Evolutionary conservation across 1,140 invertebrate genomes (phyloP), one percentile per base, ranked within the genome.

Genomic region (Hesperophylax magnus): DNA sequence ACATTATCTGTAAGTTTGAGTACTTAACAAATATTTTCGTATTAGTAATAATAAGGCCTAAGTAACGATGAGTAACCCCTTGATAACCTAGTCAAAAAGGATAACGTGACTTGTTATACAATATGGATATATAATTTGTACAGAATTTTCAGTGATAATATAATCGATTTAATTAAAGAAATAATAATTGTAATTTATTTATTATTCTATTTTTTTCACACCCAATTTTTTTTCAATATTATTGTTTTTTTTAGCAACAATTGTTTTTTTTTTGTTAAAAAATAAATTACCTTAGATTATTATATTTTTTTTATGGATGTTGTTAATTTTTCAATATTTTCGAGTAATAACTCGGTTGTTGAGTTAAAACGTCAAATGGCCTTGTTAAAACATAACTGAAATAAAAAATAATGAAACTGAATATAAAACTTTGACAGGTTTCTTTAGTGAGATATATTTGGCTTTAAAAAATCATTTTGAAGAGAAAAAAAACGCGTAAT

Each of bases 91-190:
- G 61, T 65, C 61, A 27, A 65, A 22, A 65, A 11, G 17, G 27
- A 65, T 24, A 22, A 27, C 17, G 20, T 31, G 22, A 65, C 22
- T 65, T 65, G 61, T 65, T 65, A 24, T 24, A 58, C 54, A 58
- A 18, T 58, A 27, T 65, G 61, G 27, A 24, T 24, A 20, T 60
- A 60, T 22, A 60, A 18, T 60, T 39, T 39, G 34, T 60, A 60
- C 18, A 22, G 56, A 60, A 60, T 60, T 20, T 22, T 22, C 56
- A 60, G 20, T 60, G 34, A 39, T 60, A 60, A 60, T 60, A 39
- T 60, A 60, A 60, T 60, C 56, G 18, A 60, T 60, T 18, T 60
- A 60, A 60, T 60, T 60, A 60, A 60, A 60, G 34, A 39, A 60
- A 60, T 60, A 60, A 60, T 60, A 60, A 20, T 60, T 60, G 22